Conservation (phyloP, 2,888 invertebrate genomes). For the Nomada goodeniana region DNA sequence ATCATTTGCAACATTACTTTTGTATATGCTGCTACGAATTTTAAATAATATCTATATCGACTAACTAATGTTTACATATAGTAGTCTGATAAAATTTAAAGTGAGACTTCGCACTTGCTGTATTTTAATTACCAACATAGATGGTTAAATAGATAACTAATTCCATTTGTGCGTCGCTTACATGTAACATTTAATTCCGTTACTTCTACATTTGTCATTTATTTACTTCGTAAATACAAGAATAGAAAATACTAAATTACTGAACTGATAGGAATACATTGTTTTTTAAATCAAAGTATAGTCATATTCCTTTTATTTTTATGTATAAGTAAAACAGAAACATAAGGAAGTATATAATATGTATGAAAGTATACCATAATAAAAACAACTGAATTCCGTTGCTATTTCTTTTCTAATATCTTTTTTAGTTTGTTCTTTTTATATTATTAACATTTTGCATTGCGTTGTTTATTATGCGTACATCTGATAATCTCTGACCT, state of each 20-base stretch:
- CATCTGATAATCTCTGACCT: background rate
- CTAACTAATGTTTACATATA: conserved; percentile 5
- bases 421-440: conserved; percentile 11
- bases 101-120: background rate
- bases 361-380: conserved; percentile 1
- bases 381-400: background rate
- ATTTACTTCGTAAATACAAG: background rate
- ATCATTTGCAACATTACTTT: conserved; percentile 42
- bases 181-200: background rate
- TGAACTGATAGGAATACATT: conserved; percentile 69
- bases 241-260: conserved; percentile 63
- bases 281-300: conserved; percentile 14
- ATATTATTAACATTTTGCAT: background rate
- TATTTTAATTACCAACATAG: background rate
- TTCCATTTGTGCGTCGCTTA: conserved; percentile 15
- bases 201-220: background rate
- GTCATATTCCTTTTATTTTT: background rate
- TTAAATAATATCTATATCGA: conserved; percentile 5
- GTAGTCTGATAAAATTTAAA: background rate
- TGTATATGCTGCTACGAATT: conserved; percentile 9
- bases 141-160: background rate
- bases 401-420: too few relatives aligned
- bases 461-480: background rate
- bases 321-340: conserved; percentile 13
- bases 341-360: conserved; percentile 2